These are phyloP conservation scores for Heteractis magnifica DNA, from an alignment of 92 coral and sea anemone species.

Conservation along the genomic window DNA sequence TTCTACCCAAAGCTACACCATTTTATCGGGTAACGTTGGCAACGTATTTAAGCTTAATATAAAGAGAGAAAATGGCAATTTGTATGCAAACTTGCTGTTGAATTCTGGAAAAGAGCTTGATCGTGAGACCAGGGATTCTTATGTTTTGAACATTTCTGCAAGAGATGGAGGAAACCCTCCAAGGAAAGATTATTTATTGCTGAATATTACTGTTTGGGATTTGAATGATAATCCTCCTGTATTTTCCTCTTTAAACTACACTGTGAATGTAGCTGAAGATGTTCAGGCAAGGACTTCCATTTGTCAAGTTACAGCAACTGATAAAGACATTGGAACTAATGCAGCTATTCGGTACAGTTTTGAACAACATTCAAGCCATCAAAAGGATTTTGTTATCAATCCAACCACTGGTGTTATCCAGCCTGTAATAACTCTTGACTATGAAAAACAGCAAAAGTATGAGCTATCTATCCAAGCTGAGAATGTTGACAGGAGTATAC, in stretches of 20 bases:
- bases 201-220: slow-evolving; percentile 82
- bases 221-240: slow-evolving; percentile 73
- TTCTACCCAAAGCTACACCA: slow-evolving; percentile 68
- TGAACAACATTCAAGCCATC: slow-evolving; percentile 61
- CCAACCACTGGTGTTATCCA: slow-evolving; percentile 61
- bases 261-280: slow-evolving; percentile 57
- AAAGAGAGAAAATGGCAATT: slow-evolving; percentile 26
- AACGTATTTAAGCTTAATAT: slow-evolving; percentile 51
- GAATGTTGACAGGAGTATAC: slow-evolving; percentile 44
- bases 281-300: slow-evolving; percentile 48
- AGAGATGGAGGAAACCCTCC: slow-evolving; percentile 82
- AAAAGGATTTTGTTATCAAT: slow-evolving; percentile 51
- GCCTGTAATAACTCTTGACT: slow-evolving; percentile 56
- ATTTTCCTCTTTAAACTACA: slow-evolving; percentile 60
- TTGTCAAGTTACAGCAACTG: slow-evolving; percentile 75
- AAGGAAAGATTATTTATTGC: slow-evolving; percentile 44
- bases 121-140: slow-evolving; percentile 66
- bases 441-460: slow-evolving; percentile 54
- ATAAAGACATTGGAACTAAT: slow-evolving; percentile 77
- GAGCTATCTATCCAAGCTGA: slow-evolving; percentile 69
- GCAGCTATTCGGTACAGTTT: slow-evolving; percentile 67
- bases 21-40: slow-evolving; percentile 82
- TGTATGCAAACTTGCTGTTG: slow-evolving; percentile 55
- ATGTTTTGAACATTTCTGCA: slow-evolving; percentile 84
- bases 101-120: slow-evolving; percentile 63